Conservation (phyloP, 2,888 invertebrate species). For the Gymnocheta viridis region DNA sequence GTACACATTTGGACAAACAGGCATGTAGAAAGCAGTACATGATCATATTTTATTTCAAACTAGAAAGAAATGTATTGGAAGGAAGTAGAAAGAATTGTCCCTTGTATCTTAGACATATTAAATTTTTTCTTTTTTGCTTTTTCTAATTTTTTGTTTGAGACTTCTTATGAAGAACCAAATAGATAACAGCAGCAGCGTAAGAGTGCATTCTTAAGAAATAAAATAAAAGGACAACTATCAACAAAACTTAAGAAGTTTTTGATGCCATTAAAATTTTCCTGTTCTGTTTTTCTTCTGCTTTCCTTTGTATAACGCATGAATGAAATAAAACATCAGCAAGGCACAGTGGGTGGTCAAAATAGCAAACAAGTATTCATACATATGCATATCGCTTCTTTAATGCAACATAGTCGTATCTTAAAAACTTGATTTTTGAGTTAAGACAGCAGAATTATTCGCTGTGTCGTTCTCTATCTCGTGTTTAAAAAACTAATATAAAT, state of each 20-base stretch:
- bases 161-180: slow-evolving; percentile 26
- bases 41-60: slow-evolving; percentile 45
- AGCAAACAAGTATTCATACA: neutral
- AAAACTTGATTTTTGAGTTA: no score
- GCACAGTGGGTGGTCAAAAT: slow-evolving; percentile 13
- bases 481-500: no score
- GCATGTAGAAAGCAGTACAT: neutral
- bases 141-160: slow-evolving; percentile 1
- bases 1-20: neutral
- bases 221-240: slow-evolving; percentile 61
- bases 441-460: no score
- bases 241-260: slow-evolving; percentile 68
- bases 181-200: slow-evolving; percentile 45
- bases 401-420: no score
- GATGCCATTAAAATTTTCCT: slow-evolving; percentile 66
- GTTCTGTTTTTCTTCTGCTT: neutral
- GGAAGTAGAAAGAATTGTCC: slow-evolving; percentile 57
- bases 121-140: slow-evolving; percentile 31
- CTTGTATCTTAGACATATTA: slow-evolving; percentile 51
- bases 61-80: slow-evolving; percentile 44
- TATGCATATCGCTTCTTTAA: neutral
- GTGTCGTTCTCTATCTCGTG: no score
- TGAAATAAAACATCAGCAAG: slow-evolving; percentile 41
- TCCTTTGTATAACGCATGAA: slow-evolving; percentile 45
- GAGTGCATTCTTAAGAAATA: slow-evolving; percentile 22